Evolutionary conservation across 2,113 vertebrate species (phyloP).

Genomic region (Elaphurus davidianus): DNA sequence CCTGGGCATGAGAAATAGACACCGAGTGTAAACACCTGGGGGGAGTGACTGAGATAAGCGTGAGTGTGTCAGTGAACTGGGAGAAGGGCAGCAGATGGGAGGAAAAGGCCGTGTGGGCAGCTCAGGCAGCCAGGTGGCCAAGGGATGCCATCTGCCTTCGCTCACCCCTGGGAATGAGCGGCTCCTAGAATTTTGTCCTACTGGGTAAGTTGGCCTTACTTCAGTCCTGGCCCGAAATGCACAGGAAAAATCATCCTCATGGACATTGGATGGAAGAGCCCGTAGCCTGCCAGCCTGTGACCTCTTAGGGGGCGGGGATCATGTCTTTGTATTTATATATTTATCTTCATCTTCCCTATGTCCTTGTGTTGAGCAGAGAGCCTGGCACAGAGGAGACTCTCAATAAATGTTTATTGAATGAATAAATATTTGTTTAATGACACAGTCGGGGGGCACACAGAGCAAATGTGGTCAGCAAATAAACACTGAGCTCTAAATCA

Average conservation of each 20-base stretch:
- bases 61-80: background rate
- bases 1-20: background rate
- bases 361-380: background rate
- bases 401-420: slow-evolving; percentile 27
- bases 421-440: slow-evolving; percentile 42
- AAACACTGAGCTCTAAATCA: background rate
- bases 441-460: background rate
- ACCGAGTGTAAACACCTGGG: background rate
- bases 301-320: background rate
- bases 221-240: background rate
- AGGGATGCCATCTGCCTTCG: too few species aligned
- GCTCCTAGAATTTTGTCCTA: background rate
- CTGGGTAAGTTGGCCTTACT: background rate
- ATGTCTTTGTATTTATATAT: background rate
- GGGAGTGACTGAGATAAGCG: background rate
- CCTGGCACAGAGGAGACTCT: background rate
- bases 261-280: background rate
- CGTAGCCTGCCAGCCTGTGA: background rate
- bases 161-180: fast-evolving
- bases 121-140: too few species aligned
- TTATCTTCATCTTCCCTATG: background rate
- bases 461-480: background rate
- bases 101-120: fast-evolving
- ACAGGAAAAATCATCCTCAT: background rate
- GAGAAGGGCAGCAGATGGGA: background rate